These are phyloP conservation scores for Danio kyathit DNA, from an alignment of 2,797 vertebrate species.

Conservation along the genomic window DNA sequence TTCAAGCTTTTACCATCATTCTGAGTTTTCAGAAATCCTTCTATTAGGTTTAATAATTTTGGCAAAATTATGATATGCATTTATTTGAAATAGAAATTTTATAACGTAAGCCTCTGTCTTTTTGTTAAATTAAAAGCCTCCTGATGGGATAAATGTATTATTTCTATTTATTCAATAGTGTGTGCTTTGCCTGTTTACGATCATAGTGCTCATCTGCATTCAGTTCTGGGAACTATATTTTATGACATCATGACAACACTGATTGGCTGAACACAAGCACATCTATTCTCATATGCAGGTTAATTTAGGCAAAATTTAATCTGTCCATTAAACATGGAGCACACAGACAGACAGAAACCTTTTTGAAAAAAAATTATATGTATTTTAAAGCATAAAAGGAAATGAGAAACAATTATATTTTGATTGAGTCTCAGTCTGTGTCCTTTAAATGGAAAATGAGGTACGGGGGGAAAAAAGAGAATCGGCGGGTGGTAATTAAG, in stretches of 20 bases:
- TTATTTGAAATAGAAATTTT: too few relatives aligned
- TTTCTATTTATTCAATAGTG: background rate
- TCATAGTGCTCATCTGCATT: background rate
- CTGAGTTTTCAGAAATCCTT: too few relatives aligned
- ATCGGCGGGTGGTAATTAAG: constrained; percentile 53
- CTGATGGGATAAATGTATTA: background rate
- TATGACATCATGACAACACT: too few relatives aligned
- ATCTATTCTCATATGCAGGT: background rate
- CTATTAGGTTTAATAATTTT: too few relatives aligned
- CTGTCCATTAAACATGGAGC: background rate
- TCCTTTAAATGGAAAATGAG: constrained; percentile 46
- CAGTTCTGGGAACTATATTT: too few relatives aligned
- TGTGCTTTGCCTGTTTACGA: background rate
- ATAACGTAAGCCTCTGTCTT: too few relatives aligned
- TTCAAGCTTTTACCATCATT: too few relatives aligned
- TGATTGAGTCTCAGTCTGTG: constrained; percentile 43
- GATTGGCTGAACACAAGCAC: background rate
- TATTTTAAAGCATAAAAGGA: constrained; percentile 38
- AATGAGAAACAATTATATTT: constrained; percentile 49
- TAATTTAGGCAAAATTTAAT: constrained; percentile 13
- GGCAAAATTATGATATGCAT: too few relatives aligned
- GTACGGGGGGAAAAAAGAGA: constrained; percentile 33
- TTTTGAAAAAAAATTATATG: constrained; percentile 11
- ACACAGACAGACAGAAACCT: constrained; percentile 20
- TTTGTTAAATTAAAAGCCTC: background rate